Evolutionary conservation across 2,113 vertebrate species (phyloP), one percentile per base, ranked within the genome.

Genomic region (Fukomys damarensis): DNA sequence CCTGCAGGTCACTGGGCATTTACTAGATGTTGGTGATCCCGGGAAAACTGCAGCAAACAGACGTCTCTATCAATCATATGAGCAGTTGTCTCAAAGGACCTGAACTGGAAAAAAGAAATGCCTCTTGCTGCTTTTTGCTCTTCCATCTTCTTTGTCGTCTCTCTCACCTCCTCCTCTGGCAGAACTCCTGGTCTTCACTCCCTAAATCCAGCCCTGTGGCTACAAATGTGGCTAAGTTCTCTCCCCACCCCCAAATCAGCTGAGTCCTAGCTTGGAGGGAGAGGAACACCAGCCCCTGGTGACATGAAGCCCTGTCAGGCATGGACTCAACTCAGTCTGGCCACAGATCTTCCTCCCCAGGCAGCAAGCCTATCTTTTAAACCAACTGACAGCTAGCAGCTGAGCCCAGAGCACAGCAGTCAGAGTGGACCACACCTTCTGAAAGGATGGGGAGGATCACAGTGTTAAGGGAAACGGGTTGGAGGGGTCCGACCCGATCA

Each of bases 51-150:
- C 35, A 35, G 65, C 83, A 70, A 93, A 70, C 86, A 30, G 91
- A 41, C 32, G 80, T 96, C 61, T 28, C 89, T 90, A 84, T 93
- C 93, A 59, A 35, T 84, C 92, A 72, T 52, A 61, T 0, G 2
- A 93, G 52, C 58, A 61, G 90, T 58, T 38, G 61, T 52, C 61
- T 91, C 83, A 59, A 63, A 84, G 61, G 81, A 32, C 66, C 89
- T 66, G 26, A 41, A 58, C 22, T 17, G 7, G 70, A 79, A 38
- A 38, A 68, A 56, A 24, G 19, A 79, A 95, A 86, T 1, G 41
- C 43, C 41, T 81, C 66, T 14, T 0, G 30, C 41, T 81, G 80
- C 77, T 56, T 80, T 43, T 80, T 56, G 80, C 38, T 38, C 86
- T 30, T 38, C 68, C 76, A 26, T 19, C 52, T 66, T 19, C 52